Conservation (phyloP, 2,888 invertebrate species). For the Diarsia mendica region DNA sequence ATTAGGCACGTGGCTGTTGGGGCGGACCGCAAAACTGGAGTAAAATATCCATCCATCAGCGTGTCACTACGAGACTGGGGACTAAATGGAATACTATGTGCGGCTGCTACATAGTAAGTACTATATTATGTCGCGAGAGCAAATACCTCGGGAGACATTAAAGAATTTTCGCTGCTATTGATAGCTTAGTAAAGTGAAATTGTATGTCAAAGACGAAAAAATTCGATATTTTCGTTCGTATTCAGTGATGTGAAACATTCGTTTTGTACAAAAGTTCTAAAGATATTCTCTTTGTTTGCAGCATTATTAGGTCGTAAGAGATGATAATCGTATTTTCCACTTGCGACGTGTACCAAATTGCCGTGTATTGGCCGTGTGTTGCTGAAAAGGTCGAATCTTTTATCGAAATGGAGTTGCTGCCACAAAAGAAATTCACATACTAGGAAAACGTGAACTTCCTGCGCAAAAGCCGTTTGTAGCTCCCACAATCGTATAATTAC, state of each 20-base stretch:
- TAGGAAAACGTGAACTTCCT: constrained; percentile 2
- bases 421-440: constrained; percentile 2
- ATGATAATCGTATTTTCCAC: constrained; percentile 27
- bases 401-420: constrained; percentile 2
- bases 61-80: constrained; percentile 52
- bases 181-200: constrained; percentile 41
- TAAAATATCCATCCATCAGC: constrained; percentile 61
- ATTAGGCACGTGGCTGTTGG: constrained; percentile 36
- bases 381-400: constrained; percentile 7
- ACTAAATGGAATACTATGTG: constrained; percentile 56
- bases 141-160: constrained; percentile 44
- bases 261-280: constrained; percentile 7
- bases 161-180: constrained; percentile 35
- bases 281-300: constrained; percentile 34
- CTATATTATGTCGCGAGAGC: constrained; percentile 25
- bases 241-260: constrained; percentile 15
- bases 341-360: background rate
- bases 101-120: constrained; percentile 28
- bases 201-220: constrained; percentile 31
- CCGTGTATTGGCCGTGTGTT: background rate
- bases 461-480: constrained; percentile 1
- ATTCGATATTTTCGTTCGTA: constrained; percentile 3
- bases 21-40: constrained; percentile 52
- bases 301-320: background rate
- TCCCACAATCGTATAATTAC: constrained; percentile 23